Base-by-base conservation (phyloP, 53 echinoderm and acorn worm genomes). In the Pentamera pediparva region DNA sequence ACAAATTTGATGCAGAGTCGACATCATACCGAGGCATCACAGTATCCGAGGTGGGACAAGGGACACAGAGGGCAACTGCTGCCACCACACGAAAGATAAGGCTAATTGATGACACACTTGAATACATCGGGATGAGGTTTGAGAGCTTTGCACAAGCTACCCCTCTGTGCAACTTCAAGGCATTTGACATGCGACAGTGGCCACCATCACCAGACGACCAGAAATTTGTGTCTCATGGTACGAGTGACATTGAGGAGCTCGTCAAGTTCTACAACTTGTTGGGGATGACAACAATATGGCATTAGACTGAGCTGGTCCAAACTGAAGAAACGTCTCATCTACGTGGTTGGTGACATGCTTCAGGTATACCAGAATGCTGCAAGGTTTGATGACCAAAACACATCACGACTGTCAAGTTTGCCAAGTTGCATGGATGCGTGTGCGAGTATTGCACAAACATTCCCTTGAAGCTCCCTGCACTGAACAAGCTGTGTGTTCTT, bases 171-270 rank as follows among this genome's bases (percentile, higher is more conserved):
- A 59, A 59, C 32, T 59, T 59, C 59, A 59, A 59, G 32, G 59
- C 30, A 22, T 59, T 59, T 28, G 59, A 59, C 59, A 29, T 59
- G 59, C 5, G 60, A 9, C 60, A 60, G 60, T 30, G 33, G 60
- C 60, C 33, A 2, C 33, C 60, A 32, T 60, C 60, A 31, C 33
- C 60, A 11, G 34, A 60, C 30, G 11, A 60, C 32, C 32, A 28
- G 13, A 9, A 60, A 15, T 32, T 60, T 60, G 60, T 60, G 4
- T 10, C 2, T 6, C 17, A 60, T 31, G 60, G 33, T 9, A 28
- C 25, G 8, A 30, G 7, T 8, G 59, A 59, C 59, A 59, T 59
- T 59, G 5, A 0, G 2, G 31, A 24, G 31, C 59, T 59, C 32
- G 59, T 59, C 9, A 15, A 56, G 24, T 56, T 56, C 56, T 1